Base-by-base conservation (phyloP, 2,888 invertebrate genomes). In the Parasteatoda lunata region DNA sequence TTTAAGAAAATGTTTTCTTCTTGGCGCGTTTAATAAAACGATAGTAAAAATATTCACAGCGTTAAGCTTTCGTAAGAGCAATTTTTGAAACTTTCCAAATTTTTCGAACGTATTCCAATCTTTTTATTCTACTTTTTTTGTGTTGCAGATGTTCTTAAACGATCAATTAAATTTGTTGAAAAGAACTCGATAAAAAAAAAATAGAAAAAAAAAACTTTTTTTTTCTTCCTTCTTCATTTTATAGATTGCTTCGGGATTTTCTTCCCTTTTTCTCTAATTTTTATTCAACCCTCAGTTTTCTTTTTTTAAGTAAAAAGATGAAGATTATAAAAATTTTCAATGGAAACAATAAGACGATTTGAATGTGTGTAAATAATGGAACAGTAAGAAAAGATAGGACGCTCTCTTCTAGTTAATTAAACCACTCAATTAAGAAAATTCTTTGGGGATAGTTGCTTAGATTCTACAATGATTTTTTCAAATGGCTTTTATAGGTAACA, bases 401-500 rank as follows among this genome's bases (percentile, higher is more conserved):
- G 51, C 51, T 5, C 51, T 54, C 78, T 83, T 59, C 73, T 30
- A 86, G 85, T 86, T 86, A 80, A 86, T 86, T 80, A 86, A 86
- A 80, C 77, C 64, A 72, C 80, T 86, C 80, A 86, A 86, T 80
- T 86, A 86, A 86, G 85, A 70, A 79, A 85, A 85, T 86, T 86
- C 66, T 15, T 73, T 85, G 49, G 70, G 59, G 68, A 86, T 79
- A 77, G 59, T 72, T 76, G 52, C 80, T 71, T 52, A 71, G 79
- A 76, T 85, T 77, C 66, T 54, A 75, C 76, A 80, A 85, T 73
- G 52, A 47, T 79, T 84, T 84, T 79, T 84, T 48, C 69, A 76
- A 75, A 70, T 64, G 59, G 52, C 48, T 54, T 66, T n/a, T 6
- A 71, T 65, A 59, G 52, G 49, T 66, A 30, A 69, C 80, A 49